Evolutionary conservation across 2,888 invertebrate genomes (phyloP), one percentile per base, ranked within the genome.

Genomic region (Schrankia costaestrigalis): DNA sequence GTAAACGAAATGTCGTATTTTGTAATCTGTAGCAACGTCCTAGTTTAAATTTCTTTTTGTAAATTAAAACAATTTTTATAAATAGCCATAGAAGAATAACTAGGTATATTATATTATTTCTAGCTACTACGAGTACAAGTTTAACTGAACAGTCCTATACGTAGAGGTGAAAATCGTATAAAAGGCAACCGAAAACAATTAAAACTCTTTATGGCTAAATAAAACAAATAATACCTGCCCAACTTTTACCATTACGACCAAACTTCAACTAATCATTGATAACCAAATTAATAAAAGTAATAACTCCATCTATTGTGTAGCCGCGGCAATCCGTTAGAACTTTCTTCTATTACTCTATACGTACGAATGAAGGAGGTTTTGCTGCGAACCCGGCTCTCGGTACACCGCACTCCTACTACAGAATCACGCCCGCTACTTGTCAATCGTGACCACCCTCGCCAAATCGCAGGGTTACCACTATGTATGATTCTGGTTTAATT

Each of bases 381-480:
- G 40, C 18, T 3, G 10, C 25, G 38, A 4, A 38, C 30, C 14
- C 31, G 35, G 7, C 19, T 11, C 8, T 13, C 21, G 44, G 45
- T 41, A 25, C 13, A 26, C 48, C 50, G 33, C 44, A 42, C 18
- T 41, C 31, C 47, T 47, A 43, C 48, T 46, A 47, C 54, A 57
- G 54, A 62, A 59, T 65, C 57, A 48, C 54, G 47, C 56, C 46
- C 49, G 52, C 57, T 49, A 51, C 55, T 56, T 61, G 52, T 47
- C 55, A 49, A 50, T 48, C 15, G 38, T 13, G 21, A 21, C 29
- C 29, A 17, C 32, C 25, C 17, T 35, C 18, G 9, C 10, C 8
- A 7, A 7, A 11, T 2, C 4, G n/a, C 41, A 48, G 41, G 38
- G 45, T 25, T 41, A 24, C 30, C 33, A 11, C 17, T n/a, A n/a